Conservation (phyloP, 1,140 invertebrate species). For the Drosophila oshimai region DNA sequence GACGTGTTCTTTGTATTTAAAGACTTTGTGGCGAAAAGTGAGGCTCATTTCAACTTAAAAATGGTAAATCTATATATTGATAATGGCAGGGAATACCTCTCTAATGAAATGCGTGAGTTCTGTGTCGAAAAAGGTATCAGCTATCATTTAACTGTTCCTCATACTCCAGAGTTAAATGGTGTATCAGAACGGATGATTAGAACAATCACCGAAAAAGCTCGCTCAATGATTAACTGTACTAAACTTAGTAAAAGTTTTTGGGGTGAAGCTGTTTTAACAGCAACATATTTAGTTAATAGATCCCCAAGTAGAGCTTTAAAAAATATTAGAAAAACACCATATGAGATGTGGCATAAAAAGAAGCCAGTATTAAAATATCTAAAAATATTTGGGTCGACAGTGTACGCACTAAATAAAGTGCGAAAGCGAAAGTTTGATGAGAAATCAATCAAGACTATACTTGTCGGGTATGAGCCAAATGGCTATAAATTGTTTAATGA, state of each 20-base stretch:
- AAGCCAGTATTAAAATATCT: too few relatives aligned
- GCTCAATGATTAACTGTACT: constrained; percentile 8
- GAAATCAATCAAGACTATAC: constrained; percentile 80
- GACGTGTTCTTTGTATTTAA: neutral
- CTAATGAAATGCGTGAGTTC: constrained; percentile 35
- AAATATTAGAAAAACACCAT: neutral
- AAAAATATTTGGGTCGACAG: too few relatives aligned
- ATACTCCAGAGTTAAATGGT: constrained; percentile 84
- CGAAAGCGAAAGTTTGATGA: constrained; percentile 81
- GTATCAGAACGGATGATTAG: constrained; percentile 83
- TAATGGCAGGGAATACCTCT: neutral
- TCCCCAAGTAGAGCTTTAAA: too few relatives aligned
- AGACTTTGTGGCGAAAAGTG: neutral
- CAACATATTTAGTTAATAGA: too few relatives aligned
- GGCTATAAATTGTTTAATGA: constrained; percentile 35
- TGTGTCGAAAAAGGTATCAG: constrained; percentile 81
- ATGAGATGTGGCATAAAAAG: neutral
- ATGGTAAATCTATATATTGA: neutral
- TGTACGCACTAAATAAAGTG: constrained; percentile 82
- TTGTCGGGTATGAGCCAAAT: constrained; percentile 83
- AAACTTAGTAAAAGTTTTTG: constrained; percentile 16
- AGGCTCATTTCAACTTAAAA: neutral
- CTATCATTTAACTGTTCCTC: constrained; percentile 73
- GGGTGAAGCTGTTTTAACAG: too few relatives aligned
- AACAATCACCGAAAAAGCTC: constrained; percentile 82